Base-by-base conservation (phyloP, 1,140 invertebrate species). In the Akabosia matsudoensis region DNA sequence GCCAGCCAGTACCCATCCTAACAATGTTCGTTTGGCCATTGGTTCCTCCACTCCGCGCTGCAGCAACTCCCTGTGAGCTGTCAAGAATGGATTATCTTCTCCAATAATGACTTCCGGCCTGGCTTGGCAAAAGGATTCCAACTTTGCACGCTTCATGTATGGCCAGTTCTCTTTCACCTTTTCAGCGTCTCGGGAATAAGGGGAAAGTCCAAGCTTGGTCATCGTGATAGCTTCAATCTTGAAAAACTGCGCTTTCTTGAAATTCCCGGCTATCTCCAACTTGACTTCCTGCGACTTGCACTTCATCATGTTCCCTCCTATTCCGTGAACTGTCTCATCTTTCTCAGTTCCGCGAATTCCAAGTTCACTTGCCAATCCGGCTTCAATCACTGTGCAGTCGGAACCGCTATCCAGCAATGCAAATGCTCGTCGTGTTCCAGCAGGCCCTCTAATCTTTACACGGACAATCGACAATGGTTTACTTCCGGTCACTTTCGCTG, bases 41-140 rank as follows among this genome's bases (percentile, higher is more conserved):
- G 54, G 54, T 3, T 56, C 22, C 10, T 13, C n/a, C n/a, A n/a
- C 7, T 16, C 10, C 22, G n/a, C 10, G 22, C 3, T 56, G 22
- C 10, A 56, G n/a, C 3, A 76, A 4, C 4, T 73, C 28, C 1
- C n/a, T 26, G 26, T 71, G 18, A 7, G 18, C 28, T 1, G 30
- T 4, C 1, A 77, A 18, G 24, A 51, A 14, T 18, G 7, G 13
- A 64, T 77, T 56, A 45, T 74, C 71, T 51, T 77, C 70, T 2
- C 76, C 76, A 30, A 77, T 64, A 2, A 77, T 22, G 1, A 77
- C 72, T 10, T 4, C 64, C 52, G 76, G 71, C n/a, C 18, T 56
- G 4, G 14, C 76, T 4, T 70, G 26, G 0, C 30, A 28, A 13
- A 73, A 22, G 0, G 10, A 2, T 2, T 74, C 14, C 4, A 67